phyloP scores from a whole-genome alignment of 2,888 invertebrate species.

The Metallyticus violacea region DNA sequence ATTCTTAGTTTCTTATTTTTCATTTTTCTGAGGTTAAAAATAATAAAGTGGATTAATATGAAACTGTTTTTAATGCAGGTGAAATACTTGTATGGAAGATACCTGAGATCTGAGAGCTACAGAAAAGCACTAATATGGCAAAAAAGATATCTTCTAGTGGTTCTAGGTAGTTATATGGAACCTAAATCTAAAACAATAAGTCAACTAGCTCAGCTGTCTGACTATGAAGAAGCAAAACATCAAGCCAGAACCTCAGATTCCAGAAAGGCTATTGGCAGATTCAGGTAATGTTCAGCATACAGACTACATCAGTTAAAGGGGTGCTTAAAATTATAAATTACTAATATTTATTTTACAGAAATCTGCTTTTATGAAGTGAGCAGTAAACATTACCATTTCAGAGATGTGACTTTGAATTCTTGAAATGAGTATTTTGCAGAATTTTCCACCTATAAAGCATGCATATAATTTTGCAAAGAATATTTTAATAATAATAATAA shows the following conservation, averaged over 20 bases:
- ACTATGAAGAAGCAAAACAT: neutral
- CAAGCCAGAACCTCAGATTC: neutral
- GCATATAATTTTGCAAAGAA: too few species aligned
- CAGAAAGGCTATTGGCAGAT: slow-evolving; percentile 27
- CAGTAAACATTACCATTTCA: too few species aligned
- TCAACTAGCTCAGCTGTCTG: slow-evolving; percentile 43
- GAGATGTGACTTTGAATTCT: too few species aligned
- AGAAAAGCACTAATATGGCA: slow-evolving; percentile 87
- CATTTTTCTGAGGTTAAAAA: neutral
- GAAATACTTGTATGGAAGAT: slow-evolving; percentile 62
- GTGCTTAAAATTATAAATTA: too few species aligned
- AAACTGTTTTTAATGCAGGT: slow-evolving; percentile 43
- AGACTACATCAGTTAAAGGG: too few species aligned
- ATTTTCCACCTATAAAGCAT: too few species aligned
- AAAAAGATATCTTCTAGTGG: slow-evolving; percentile 78
- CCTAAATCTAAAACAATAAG: slow-evolving; percentile 50
- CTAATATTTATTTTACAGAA: neutral
- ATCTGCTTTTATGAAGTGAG: neutral
- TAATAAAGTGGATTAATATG: neutral
- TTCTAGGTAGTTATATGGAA: slow-evolving; percentile 59
- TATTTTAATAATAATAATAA: too few species aligned
- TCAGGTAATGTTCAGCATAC: too few species aligned
- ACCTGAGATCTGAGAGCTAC: slow-evolving; percentile 78
- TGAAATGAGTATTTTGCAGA: too few species aligned
- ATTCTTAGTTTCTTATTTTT: neutral